A percentile compares a stretch with the other conserved stretches of the same genome.
phyloP scores from a whole-genome alignment of 2,797 vertebrate species.

The Epinephelus coioides region DNA sequence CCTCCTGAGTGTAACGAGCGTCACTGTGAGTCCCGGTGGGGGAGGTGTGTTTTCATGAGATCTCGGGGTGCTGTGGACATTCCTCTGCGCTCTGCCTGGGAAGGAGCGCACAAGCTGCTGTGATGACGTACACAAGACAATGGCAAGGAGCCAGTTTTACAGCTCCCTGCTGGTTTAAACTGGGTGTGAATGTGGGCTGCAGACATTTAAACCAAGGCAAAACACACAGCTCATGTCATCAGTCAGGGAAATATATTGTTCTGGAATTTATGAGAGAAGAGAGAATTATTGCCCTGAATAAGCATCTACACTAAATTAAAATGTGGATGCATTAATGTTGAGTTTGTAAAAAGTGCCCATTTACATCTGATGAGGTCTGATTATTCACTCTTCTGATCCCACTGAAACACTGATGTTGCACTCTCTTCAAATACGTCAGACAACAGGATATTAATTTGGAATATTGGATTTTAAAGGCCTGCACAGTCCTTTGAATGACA shows the following conservation, averaged over 20 bases:
- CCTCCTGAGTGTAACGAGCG: conserved; percentile 39
- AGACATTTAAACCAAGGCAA: neutral
- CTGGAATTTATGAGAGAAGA: neutral
- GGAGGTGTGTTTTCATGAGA: conserved; percentile 36
- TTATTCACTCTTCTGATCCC: no score
- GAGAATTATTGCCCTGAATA: neutral
- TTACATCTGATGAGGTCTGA: no score
- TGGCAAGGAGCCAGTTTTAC: conserved; percentile 41
- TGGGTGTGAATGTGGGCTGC: conserved; percentile 43
- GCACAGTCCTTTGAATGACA: neutral
- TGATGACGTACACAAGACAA: conserved; percentile 51
- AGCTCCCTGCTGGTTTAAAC: conserved; percentile 38
- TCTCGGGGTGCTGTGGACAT: conserved; percentile 57
- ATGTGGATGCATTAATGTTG: neutral
- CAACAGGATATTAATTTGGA: neutral
- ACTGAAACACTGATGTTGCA: no score
- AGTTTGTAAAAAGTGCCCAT: neutral
- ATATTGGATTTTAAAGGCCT: neutral
- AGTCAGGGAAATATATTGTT: neutral
- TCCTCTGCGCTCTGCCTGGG: conserved; percentile 55
- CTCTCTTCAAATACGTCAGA: no score
- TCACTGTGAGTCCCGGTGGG: conserved; percentile 17
- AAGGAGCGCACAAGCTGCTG: conserved; percentile 39
- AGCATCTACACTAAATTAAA: neutral
- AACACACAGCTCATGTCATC: conserved; percentile 3